These are phyloP conservation scores for Odontomyia ornata DNA, from an alignment of 2,888 invertebrate species.

Conservation along the genomic window DNA sequence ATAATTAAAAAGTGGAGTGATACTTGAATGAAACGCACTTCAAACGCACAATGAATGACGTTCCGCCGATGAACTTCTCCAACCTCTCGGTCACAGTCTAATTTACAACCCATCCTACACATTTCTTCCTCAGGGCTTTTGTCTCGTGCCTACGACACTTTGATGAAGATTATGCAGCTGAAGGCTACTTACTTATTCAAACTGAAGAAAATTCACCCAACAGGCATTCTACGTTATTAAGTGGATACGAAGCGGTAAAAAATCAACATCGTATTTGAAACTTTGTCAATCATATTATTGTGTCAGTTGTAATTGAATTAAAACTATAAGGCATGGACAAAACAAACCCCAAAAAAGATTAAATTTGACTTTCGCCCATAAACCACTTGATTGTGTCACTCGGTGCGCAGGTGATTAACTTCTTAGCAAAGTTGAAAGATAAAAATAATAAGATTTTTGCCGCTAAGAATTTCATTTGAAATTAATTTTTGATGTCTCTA, in stretches of 20 bases:
- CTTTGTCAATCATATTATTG: constrained; percentile 36
- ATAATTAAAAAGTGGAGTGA: constrained; percentile 30
- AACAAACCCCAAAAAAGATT: background rate
- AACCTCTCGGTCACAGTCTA: background rate
- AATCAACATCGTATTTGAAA: constrained; percentile 12
- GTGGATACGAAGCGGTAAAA: no score
- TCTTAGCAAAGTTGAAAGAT: constrained; percentile 35
- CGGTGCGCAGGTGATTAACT: constrained; percentile 30
- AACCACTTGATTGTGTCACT: constrained; percentile 9
- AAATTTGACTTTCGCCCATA: constrained; percentile 31
- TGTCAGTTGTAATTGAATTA: constrained; percentile 32
- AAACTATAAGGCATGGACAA: background rate
- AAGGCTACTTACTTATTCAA: constrained; percentile 23
- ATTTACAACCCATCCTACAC: constrained; percentile 32
- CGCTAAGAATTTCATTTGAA: constrained; percentile 15
- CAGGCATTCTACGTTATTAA: constrained; percentile 22
- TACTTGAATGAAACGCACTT: constrained; percentile 12
- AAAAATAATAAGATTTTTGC: constrained; percentile 37
- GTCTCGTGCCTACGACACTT: constrained; percentile 35
- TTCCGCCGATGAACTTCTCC: background rate
- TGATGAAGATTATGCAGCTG: constrained; percentile 20
- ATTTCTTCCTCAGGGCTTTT: constrained; percentile 27
- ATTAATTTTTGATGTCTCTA: constrained; percentile 31
- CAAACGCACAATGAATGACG: constrained; percentile 27
- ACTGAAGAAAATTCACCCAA: constrained; percentile 21